These are phyloP conservation scores for Tadarida brasiliensis DNA, from an alignment of 2,797 vertebrate genomes.

Conservation along the genomic window DNA sequence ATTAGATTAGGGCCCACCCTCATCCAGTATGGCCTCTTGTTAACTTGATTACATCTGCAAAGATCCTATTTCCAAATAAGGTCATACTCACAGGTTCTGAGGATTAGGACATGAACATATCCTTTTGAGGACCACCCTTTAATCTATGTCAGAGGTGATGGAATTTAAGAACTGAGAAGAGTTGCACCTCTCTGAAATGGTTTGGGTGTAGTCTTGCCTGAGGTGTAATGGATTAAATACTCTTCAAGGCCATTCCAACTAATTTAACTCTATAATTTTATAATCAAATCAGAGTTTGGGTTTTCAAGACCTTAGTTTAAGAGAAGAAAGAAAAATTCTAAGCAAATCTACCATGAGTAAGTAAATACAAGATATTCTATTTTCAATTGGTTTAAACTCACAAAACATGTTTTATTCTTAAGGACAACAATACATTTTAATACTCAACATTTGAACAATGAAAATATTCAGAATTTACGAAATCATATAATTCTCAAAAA, in stretches of 20 bases:
- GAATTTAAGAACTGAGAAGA: background rate
- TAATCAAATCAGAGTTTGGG: background rate
- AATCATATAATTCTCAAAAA: background rate
- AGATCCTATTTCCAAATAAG: background rate
- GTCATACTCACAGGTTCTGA: background rate
- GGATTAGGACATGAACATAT: background rate
- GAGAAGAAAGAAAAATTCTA: background rate
- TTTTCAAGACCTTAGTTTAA: slow-evolving; percentile 19
- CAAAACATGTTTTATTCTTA: slow-evolving; percentile 10
- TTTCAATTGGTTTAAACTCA: slow-evolving; percentile 47
- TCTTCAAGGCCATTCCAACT: background rate
- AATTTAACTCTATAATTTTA: slow-evolving; percentile 31
- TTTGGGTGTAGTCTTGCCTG: background rate
- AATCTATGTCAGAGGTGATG: background rate
- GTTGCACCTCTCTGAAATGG: background rate
- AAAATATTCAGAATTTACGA: background rate
- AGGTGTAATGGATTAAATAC: background rate
- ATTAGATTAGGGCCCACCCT: background rate
- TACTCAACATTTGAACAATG: background rate
- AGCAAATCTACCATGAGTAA: background rate
- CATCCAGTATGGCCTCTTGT: background rate
- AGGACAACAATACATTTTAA: background rate
- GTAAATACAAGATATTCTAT: background rate
- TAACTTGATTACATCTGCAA: background rate
- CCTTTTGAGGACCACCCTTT: background rate